Evolutionary conservation across 2,797 vertebrate species (phyloP).

Genomic region (Pseudochromis fuscus): DNA sequence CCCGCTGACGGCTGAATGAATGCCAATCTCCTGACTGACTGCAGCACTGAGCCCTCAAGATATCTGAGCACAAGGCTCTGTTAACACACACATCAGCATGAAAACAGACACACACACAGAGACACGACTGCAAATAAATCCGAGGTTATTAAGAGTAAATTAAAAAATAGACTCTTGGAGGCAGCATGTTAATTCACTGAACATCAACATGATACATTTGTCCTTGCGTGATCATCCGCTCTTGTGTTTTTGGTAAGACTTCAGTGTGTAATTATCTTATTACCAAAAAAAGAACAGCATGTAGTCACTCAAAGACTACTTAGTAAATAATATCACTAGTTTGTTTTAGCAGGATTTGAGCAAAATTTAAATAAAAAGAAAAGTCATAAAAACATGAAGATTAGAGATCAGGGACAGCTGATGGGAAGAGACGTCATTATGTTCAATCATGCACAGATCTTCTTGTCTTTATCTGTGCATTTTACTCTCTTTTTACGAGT

Average conservation of each 20-base stretch:
- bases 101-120: conserved; percentile 6
- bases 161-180: not conserved
- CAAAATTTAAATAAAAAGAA: too few relatives aligned
- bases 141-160: not conserved
- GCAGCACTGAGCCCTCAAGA: conserved; percentile 49
- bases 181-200: not conserved
- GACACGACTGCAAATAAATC: conserved; percentile 10
- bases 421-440: too few relatives aligned
- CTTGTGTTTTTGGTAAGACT: not conserved
- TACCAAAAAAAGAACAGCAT: too few relatives aligned
- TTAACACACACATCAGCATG: conserved; percentile 5
- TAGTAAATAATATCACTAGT: not conserved
- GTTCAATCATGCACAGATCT: too few relatives aligned
- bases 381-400: too few relatives aligned
- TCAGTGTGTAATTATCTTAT: too few relatives aligned
- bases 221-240: not conserved
- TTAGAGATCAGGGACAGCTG: too few relatives aligned
- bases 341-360: not conserved
- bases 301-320: not conserved
- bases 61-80: conserved; percentile 11
- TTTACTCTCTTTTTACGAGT: too few relatives aligned
- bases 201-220: conserved; percentile 1
- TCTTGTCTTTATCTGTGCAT: too few relatives aligned
- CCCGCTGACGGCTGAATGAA: conserved; percentile 55
- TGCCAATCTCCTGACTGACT: conserved; percentile 55